A percentile compares a stretch with the other conserved stretches of the same genome.
These are phyloP conservation scores for Epinephelus awoara DNA, from an alignment of 2,797 vertebrate genomes.

Conservation along the genomic window DNA sequence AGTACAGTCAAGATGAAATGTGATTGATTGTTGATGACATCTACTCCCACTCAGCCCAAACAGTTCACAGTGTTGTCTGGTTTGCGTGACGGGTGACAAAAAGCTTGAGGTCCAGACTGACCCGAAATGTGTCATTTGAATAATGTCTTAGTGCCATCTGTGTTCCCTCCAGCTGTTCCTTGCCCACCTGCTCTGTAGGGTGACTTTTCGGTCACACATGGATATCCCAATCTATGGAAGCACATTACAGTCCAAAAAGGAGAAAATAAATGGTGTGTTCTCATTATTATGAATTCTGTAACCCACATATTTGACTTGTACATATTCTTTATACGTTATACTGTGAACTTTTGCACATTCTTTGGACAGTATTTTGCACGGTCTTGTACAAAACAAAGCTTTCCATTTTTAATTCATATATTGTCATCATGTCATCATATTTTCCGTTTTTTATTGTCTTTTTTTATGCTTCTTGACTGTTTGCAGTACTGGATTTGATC, in stretches of 20 bases:
- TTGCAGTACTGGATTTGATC: no score
- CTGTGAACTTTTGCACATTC: no score
- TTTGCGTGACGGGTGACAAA: constrained; percentile 18
- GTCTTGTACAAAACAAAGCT: no score
- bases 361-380: no score
- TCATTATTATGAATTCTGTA: neutral
- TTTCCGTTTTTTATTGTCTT: no score
- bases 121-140: constrained; percentile 18
- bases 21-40: constrained; percentile 6
- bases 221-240: neutral
- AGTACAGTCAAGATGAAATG: neutral
- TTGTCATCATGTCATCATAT: no score
- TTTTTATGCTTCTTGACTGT: no score
- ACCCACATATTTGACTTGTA: neutral
- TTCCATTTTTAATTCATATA: no score
- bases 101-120: constrained; percentile 13
- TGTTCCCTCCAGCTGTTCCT: constrained; percentile 41
- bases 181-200: constrained; percentile 32
- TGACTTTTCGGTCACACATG: neutral
- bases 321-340: no score
- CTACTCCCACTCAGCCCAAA: neutral
- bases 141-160: constrained; percentile 28
- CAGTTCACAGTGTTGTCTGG: neutral
- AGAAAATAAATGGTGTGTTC: neutral
- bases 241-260: neutral